Percentiles rank a stretch among this genome's conserved stretches.
phyloP scores from a whole-genome alignment of 2,888 invertebrate genomes.

The Anarsia innoxiella region DNA sequence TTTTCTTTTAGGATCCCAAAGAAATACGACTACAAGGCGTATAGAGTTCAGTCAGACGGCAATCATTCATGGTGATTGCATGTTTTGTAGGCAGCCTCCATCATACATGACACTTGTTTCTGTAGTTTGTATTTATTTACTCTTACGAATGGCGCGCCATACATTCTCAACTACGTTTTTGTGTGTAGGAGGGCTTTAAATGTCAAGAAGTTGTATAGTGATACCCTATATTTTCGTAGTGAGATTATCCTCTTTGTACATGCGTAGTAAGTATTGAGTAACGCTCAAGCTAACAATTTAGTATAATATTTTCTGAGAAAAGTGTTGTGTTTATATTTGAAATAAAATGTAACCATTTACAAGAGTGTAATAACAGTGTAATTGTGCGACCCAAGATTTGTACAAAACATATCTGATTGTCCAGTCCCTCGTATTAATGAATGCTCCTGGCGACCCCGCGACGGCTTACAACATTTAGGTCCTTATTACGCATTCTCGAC shows the following conservation, averaged over 20 bases:
- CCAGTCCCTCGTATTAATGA: conserved; percentile 51
- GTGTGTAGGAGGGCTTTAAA: conserved; percentile 26
- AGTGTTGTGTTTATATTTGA: background rate
- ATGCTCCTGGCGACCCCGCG: conserved; percentile 45
- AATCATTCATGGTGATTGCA: conserved; percentile 60
- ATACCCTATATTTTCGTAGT: conserved; percentile 18
- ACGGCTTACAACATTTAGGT: conserved; percentile 62
- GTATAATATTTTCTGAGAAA: conserved; percentile 13
- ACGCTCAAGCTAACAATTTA: conserved; percentile 6
- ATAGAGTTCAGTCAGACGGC: conserved; percentile 54
- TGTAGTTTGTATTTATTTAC: conserved; percentile 54
- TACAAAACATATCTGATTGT: conserved; percentile 41
- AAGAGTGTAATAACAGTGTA: conserved; percentile 5
- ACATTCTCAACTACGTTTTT: conserved; percentile 27
- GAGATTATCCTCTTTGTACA: conserved; percentile 12
- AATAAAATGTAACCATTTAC: too few relatives aligned
- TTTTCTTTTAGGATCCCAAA: conserved; percentile 43
- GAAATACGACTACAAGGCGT: conserved; percentile 46
- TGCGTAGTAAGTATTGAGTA: conserved; percentile 12
- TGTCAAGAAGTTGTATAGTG: conserved; percentile 29
- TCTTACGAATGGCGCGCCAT: conserved; percentile 33
- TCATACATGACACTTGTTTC: conserved; percentile 46
- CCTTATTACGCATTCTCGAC: conserved; percentile 72
- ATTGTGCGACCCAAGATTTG: conserved; percentile 16
- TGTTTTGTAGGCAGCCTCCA: conserved; percentile 54